Evolutionary conservation across 2,888 invertebrate species (phyloP).

Genomic region (Panzeria rudis): DNA sequence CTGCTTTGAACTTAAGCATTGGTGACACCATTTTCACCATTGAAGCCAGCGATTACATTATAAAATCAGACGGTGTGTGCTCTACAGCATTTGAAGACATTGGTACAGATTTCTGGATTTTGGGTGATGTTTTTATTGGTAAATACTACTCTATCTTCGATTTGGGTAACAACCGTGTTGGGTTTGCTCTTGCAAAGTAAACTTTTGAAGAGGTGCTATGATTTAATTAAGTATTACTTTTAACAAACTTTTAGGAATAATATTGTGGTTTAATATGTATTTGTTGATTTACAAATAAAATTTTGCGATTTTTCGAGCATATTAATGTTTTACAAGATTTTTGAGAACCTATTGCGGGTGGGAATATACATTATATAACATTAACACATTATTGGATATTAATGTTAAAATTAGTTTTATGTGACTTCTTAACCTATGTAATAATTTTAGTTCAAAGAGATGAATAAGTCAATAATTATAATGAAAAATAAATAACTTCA

Average conservation of each 20-base stretch:
- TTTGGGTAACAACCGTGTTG: conserved; percentile 91
- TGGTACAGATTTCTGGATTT: conserved; percentile 92
- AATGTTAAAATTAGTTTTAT: too few relatives aligned
- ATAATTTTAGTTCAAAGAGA: too few relatives aligned
- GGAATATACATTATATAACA: too few relatives aligned
- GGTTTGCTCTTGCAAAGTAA: conserved; percentile 86
- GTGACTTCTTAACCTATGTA: too few relatives aligned
- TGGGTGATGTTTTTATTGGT: conserved; percentile 98
- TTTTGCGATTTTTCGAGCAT: too few relatives aligned
- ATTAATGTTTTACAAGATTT: too few relatives aligned
- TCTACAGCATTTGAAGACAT: conserved; percentile 94
- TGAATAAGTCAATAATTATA: too few relatives aligned
- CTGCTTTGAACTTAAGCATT: conserved; percentile 89
- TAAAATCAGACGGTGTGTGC: conserved; percentile 85
- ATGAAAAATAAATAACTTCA: too few relatives aligned
- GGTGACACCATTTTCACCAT: conserved; percentile 90
- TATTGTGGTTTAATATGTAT: too few relatives aligned
- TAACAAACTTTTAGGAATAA: not conserved
- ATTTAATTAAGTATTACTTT: not conserved
- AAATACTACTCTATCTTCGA: conserved; percentile 98
- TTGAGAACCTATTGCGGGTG: too few relatives aligned
- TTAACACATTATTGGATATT: too few relatives aligned
- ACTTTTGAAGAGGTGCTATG: not conserved
- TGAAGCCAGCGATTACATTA: conserved; percentile 91
- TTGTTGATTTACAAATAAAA: too few relatives aligned